Conservation (phyloP, 2,888 invertebrate species). For the Phorcus lineatus region DNA sequence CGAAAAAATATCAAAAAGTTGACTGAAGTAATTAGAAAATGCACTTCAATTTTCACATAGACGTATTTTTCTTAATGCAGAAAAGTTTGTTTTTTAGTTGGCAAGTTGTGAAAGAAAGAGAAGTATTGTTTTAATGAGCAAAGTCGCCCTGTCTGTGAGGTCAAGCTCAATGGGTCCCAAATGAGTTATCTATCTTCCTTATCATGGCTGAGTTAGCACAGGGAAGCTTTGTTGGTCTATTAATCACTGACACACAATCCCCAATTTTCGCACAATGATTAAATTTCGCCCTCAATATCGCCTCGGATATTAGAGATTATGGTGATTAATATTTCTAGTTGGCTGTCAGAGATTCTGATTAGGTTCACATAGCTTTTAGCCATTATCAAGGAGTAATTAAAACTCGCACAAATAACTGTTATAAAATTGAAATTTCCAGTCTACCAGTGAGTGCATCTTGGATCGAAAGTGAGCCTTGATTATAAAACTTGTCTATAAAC, state of each 20-base stretch:
- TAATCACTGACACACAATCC: slow-evolving; percentile 34
- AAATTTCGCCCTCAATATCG: slow-evolving; percentile 31
- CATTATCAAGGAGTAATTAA: slow-evolving; percentile 10
- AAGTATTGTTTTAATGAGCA: slow-evolving; percentile 13
- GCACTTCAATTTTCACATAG: no score
- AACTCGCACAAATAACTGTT: slow-evolving; percentile 8
- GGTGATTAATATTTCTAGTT: slow-evolving; percentile 19
- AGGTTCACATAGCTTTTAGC: background rate
- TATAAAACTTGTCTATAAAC: slow-evolving; percentile 9
- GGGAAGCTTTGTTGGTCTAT: slow-evolving; percentile 27
- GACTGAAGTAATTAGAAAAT: no score
- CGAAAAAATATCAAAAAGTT: no score
- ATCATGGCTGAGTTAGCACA: slow-evolving; percentile 27
- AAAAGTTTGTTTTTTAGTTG: no score
- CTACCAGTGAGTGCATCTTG: background rate
- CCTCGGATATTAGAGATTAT: slow-evolving; percentile 16
- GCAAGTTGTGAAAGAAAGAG: no score
- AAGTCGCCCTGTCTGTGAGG: background rate
- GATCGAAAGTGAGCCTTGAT: background rate
- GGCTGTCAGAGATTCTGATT: slow-evolving; percentile 8
- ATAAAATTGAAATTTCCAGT: background rate
- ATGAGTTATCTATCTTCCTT: slow-evolving; percentile 32
- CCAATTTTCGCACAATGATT: slow-evolving; percentile 33
- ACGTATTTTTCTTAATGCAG: no score
- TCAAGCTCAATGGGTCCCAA: background rate